Percentiles rank a stretch among this genome's conserved stretches.
These are phyloP conservation scores for Yponomeuta evonymella DNA, from an alignment of 2,888 invertebrate species.

Conservation along the genomic window DNA sequence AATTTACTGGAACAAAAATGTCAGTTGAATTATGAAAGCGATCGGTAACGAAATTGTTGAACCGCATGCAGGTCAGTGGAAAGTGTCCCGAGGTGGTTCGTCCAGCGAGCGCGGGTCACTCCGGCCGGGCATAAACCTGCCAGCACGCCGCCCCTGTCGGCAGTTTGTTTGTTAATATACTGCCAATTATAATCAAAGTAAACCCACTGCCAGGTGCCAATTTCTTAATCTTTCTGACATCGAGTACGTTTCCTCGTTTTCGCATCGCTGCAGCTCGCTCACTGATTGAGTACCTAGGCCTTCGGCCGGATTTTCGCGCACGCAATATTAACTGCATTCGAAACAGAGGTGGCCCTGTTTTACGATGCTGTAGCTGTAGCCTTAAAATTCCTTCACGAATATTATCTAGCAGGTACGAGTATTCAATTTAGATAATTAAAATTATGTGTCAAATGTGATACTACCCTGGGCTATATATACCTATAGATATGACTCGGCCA, in stretches of 20 bases:
- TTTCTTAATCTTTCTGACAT: conserved; percentile 59
- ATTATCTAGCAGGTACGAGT: background rate
- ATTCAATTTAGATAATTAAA: too few species aligned
- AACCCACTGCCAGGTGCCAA: conserved; percentile 52
- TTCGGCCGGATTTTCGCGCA: background rate
- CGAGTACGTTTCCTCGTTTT: conserved; percentile 38
- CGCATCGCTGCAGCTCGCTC: conserved; percentile 28
- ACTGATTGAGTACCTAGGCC: background rate
- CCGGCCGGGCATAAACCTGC: conserved; percentile 66
- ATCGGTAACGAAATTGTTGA: conserved; percentile 71
- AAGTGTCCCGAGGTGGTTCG: conserved; percentile 70
- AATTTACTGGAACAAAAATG: conserved; percentile 68
- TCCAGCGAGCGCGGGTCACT: conserved; percentile 57
- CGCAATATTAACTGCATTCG: background rate
- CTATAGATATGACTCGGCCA: too few species aligned
- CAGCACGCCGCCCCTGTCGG: conserved; percentile 61
- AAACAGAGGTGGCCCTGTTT: background rate
- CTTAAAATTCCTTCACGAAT: background rate
- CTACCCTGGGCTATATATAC: too few species aligned
- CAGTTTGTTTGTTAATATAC: conserved; percentile 70
- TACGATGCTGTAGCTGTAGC: background rate
- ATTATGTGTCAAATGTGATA: too few species aligned
- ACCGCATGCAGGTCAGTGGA: conserved; percentile 56
- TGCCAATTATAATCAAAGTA: conserved; percentile 64
- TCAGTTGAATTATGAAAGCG: conserved; percentile 72